Percentiles rank a stretch among this genome's conserved stretches.
Conservation (phyloP, 1,140 invertebrate species). For the Drosophila orosa region DNA sequence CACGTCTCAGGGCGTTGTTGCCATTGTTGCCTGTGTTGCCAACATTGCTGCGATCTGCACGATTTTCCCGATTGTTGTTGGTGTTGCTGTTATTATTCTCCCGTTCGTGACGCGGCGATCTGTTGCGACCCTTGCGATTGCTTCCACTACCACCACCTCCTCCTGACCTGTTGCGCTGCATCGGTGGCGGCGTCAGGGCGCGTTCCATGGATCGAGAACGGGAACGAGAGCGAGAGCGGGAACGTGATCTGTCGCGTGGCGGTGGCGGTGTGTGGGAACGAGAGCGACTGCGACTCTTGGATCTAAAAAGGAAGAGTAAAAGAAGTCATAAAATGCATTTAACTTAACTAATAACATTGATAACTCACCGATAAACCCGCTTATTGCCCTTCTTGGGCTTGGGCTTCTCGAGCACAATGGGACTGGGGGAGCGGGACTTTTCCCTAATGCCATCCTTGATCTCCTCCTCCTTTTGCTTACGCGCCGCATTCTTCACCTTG, state of each 20-base stretch:
- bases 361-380: conserved; percentile 70
- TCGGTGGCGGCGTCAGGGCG: conserved; percentile 47
- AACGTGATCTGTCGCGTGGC: conserved; percentile 38
- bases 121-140: conserved; percentile 67
- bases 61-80: conserved; percentile 51
- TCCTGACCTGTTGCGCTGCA: conserved; percentile 64
- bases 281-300: conserved; percentile 86
- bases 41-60: conserved; percentile 32
- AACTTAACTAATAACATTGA: too few species aligned
- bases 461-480: conserved; percentile 95
- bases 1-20: conserved; percentile 60
- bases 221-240: conserved; percentile 86
- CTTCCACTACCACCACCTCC: conserved; percentile 22
- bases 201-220: conserved; percentile 85
- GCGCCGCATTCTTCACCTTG: conserved; percentile 96
- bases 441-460: conserved; percentile 89
- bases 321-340: neutral
- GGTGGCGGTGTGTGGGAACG: conserved; percentile 59
- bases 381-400: conserved; percentile 84
- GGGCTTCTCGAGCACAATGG: conserved; percentile 91
- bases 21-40: conserved; percentile 1
- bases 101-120: conserved; percentile 76
- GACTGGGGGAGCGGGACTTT: conserved; percentile 90
- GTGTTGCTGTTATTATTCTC: conserved; percentile 55
- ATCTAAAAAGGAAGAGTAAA: conserved; percentile 74